phyloP scores from a whole-genome alignment of 2,113 vertebrate genomes.

The Psilopsiagon aurifrons region DNA sequence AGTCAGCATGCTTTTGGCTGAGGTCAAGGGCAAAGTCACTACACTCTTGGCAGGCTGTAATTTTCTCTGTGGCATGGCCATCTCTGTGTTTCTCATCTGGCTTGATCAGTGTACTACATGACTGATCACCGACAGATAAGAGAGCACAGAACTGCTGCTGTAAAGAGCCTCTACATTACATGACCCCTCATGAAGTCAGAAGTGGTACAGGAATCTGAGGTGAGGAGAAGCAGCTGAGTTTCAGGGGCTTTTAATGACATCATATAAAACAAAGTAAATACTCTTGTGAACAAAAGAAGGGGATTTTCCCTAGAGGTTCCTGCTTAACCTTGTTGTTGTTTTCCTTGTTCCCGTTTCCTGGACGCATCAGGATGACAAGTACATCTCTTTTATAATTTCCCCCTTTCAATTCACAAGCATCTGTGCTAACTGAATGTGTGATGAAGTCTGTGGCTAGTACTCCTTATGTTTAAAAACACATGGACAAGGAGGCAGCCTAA shows the following conservation, averaged over 20 bases:
- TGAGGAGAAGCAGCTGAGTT: not conserved
- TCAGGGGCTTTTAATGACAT: not conserved
- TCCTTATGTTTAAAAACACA: not conserved
- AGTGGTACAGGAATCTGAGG: not conserved
- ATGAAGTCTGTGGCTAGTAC: not conserved
- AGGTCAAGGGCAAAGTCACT: not conserved
- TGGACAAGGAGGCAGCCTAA: not conserved
- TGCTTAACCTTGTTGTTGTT: not conserved
- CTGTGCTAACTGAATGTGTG: not conserved
- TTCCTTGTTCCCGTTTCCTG: not conserved
- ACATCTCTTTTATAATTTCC: not conserved
- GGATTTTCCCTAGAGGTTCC: not conserved
- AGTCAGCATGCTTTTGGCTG: fast-evolving
- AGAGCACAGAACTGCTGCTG: not conserved
- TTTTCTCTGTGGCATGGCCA: not conserved
- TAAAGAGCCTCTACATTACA: not conserved
- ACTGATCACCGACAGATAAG: not conserved
- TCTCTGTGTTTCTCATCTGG: not conserved
- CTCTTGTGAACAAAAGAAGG: not conserved
- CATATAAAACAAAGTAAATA: not conserved
- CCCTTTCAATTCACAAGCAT: not conserved
- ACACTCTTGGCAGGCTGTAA: not conserved
- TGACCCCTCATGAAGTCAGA: fast-evolving
- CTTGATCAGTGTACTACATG: not conserved
- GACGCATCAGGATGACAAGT: not conserved